These are phyloP conservation scores for Plebejus argus DNA, from an alignment of 2,888 invertebrate species.

Conservation along the genomic window DNA sequence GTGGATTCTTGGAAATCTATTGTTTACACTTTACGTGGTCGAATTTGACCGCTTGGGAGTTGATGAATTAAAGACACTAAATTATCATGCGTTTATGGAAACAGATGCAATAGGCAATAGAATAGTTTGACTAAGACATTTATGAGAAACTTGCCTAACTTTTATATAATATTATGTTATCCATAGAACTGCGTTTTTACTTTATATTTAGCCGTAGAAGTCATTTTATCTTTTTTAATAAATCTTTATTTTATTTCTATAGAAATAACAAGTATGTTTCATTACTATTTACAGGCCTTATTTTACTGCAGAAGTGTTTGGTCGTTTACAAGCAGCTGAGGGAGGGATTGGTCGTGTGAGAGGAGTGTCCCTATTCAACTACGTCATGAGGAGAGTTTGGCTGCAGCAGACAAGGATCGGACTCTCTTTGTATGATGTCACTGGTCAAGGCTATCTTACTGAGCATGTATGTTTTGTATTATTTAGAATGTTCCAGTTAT, in stretches of 20 bases:
- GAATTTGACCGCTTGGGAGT: too few species aligned
- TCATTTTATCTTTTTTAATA: too few species aligned
- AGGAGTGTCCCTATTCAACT: slow-evolving; percentile 95
- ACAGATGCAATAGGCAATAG: too few species aligned
- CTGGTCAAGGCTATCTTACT: slow-evolving; percentile 93
- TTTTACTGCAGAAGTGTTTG: slow-evolving; percentile 92
- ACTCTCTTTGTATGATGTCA: slow-evolving; percentile 94
- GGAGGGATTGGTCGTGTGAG: slow-evolving; percentile 90
- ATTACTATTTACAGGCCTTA: slow-evolving; percentile 80
- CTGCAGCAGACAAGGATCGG: slow-evolving; percentile 96
- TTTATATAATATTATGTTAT: too few species aligned
- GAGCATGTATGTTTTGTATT: slow-evolving; percentile 83
- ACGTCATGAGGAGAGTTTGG: slow-evolving; percentile 97
- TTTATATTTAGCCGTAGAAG: background rate
- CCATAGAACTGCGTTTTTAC: too few species aligned
- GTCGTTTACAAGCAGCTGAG: slow-evolving; percentile 92
- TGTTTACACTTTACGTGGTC: too few species aligned
- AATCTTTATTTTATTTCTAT: background rate
- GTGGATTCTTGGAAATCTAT: too few species aligned
- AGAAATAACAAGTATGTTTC: background rate
- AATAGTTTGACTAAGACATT: too few species aligned
- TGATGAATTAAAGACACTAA: too few species aligned
- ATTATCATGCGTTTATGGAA: too few species aligned
- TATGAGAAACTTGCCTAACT: too few species aligned
- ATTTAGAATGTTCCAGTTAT: background rate